Conservation (phyloP, 2,888 invertebrate species). For the Protonemura montana region DNA sequence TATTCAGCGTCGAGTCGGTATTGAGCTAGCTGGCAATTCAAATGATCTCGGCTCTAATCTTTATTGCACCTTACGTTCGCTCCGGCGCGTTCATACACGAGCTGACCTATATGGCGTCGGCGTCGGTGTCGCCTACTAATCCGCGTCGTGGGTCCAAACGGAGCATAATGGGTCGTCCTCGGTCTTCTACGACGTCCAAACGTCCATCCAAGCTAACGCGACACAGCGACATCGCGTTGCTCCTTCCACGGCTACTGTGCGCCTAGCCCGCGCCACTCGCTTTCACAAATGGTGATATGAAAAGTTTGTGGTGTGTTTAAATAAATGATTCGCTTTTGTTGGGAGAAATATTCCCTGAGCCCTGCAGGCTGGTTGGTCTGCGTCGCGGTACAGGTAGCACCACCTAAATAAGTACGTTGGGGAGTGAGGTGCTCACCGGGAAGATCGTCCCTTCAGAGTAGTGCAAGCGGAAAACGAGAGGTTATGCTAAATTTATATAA, state of each 20-base stretch:
- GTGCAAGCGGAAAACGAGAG: background rate
- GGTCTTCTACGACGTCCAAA: background rate
- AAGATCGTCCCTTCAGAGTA: background rate
- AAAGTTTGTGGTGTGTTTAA: conserved; percentile 35
- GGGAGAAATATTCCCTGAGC: background rate
- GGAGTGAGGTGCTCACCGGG: background rate
- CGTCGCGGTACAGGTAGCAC: background rate
- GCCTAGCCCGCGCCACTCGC: background rate
- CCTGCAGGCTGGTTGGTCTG: background rate
- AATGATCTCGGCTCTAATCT: conserved; percentile 15
- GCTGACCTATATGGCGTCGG: conserved; percentile 20
- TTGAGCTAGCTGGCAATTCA: conserved; percentile 1
- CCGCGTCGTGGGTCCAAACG: background rate
- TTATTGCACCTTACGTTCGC: conserved; percentile 23
- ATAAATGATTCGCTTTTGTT: conserved; percentile 26
- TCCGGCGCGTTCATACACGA: background rate
- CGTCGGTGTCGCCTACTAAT: background rate
- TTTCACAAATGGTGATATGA: conserved; percentile 38
- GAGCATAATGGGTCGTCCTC: background rate
- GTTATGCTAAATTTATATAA: background rate
- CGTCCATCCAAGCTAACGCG: background rate
- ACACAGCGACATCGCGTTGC: background rate
- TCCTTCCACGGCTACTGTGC: background rate
- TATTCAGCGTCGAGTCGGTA: background rate
- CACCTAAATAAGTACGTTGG: background rate